phyloP scores from a whole-genome alignment of 2,888 invertebrate genomes.

The Pharmacophagus antenor region DNA sequence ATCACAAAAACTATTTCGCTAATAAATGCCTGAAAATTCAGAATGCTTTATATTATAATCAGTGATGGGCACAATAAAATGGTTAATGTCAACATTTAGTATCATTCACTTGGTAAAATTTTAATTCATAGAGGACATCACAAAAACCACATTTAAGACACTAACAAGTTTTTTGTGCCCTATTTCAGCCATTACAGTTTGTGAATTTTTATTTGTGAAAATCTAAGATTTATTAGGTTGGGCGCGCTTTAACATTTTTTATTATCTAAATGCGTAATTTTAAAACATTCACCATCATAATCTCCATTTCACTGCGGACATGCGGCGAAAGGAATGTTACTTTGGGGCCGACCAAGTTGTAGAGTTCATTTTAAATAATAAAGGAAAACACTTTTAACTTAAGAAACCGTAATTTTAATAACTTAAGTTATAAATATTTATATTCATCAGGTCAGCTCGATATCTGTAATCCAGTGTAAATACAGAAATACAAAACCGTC shows the following conservation, averaged over 20 bases:
- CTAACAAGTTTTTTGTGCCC: slow-evolving; percentile 80
- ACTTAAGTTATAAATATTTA: slow-evolving; percentile 83
- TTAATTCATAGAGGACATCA: slow-evolving; percentile 62
- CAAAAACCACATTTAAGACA: slow-evolving; percentile 70
- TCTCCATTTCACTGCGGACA: slow-evolving; percentile 77
- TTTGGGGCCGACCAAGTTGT: slow-evolving; percentile 75
- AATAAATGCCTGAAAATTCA: slow-evolving; percentile 80
- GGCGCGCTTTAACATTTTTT: slow-evolving; percentile 67
- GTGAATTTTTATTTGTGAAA: slow-evolving; percentile 55
- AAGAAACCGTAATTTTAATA: slow-evolving; percentile 83
- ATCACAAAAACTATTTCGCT: slow-evolving; percentile 77
- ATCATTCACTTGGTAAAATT: slow-evolving; percentile 70
- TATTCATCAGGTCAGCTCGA: slow-evolving; percentile 83
- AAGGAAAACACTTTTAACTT: slow-evolving; percentile 82
- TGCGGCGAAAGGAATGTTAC: slow-evolving; percentile 79
- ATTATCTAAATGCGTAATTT: slow-evolving; percentile 62
- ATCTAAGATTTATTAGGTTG: slow-evolving; percentile 60
- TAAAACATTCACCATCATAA: slow-evolving; percentile 72
- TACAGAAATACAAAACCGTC: slow-evolving; percentile 82
- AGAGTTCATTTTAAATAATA: slow-evolving; percentile 57
- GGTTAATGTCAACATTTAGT: slow-evolving; percentile 71
- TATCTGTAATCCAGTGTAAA: slow-evolving; percentile 82
- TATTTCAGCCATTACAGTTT: slow-evolving; percentile 72
- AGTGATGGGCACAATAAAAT: slow-evolving; percentile 77
- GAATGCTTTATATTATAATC: slow-evolving; percentile 69